Evolutionary conservation across 1,140 invertebrate species (phyloP), one percentile per base, ranked within the genome.

Genomic region (Dysdera silvatica): DNA sequence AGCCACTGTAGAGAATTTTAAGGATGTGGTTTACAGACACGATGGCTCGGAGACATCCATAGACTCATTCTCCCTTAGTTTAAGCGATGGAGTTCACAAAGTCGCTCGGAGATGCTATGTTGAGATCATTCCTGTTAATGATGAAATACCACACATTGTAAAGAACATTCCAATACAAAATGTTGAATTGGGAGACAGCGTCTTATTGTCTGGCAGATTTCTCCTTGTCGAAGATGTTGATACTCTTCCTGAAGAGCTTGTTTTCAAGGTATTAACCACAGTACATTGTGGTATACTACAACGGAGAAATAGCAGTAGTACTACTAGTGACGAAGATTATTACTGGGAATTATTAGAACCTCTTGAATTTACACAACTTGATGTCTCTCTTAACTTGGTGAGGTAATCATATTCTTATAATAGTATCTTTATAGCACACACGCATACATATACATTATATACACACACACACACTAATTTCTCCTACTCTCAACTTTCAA

Each of bases 11-110:
- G 63, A 65, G 47, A 55, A 55, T 24, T 65, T 65, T 43, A 48
- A 65, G 32, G 60, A 57, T 47, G 51, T 65, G 47, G 41, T 60
- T 6, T 65, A 65, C 43, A 49, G 29, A 20, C 63, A 65, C 31
- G 57, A 60, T 55, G 56, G 57, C 4, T 55, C 56, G 8, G 63
- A 65, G 51, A 65, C 47, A 31, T 60, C 49, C 32, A 14, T 14
- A 20, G 63, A 65, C 33, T 60, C 24, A 0, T 65, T 65, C 40
- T 20, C 28, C 3, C 49, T 65, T n/a, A 35, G 41, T 31, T 18
- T 65, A 18, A 65, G 33, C 60, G 63, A 65, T 48, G 63, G 63
- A 4, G 5, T 55, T 1, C 56, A 65, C 41, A 54, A 32, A 18
- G 56, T 65, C 5, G 4, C 24, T 3, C 29, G 20, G 26, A 60